These are phyloP conservation scores for Bostrychus sinensis DNA, from an alignment of 2,113 vertebrate genomes.

Conservation along the genomic window DNA sequence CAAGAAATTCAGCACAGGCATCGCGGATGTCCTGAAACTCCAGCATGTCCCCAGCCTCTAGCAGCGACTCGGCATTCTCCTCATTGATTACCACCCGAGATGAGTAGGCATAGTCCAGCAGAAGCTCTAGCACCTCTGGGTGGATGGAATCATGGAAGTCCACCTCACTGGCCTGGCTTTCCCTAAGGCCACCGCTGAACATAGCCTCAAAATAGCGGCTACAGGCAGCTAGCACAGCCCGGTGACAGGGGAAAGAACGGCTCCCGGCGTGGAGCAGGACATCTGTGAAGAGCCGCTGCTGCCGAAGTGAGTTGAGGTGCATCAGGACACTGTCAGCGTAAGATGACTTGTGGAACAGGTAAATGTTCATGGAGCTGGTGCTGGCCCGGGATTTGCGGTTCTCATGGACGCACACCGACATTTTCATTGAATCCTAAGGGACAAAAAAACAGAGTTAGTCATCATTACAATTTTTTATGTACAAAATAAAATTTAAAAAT, in stretches of 20 bases:
- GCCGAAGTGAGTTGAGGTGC: constrained; percentile 84
- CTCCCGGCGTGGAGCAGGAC: constrained; percentile 82
- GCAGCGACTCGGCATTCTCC: constrained; percentile 84
- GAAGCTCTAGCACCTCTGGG: constrained; percentile 85
- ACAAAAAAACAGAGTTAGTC: constrained; percentile 4
- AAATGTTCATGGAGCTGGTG: constrained; percentile 82
- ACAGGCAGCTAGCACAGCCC: constrained; percentile 84
- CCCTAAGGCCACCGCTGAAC: constrained; percentile 84
- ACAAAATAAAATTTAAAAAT: background rate
- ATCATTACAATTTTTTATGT: background rate
- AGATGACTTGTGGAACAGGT: constrained; percentile 83
- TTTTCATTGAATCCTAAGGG: constrained; percentile 85
- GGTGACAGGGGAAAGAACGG: constrained; percentile 84
- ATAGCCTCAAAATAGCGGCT: constrained; percentile 88
- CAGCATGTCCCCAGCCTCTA: constrained; percentile 87
- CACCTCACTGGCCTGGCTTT: constrained; percentile 84
- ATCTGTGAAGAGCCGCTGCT: constrained; percentile 84
- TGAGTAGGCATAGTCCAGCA: constrained; percentile 86
- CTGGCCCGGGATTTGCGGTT: constrained; percentile 86
- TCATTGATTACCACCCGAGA: constrained; percentile 86
- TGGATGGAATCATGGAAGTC: constrained; percentile 85
- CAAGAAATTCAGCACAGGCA: constrained; percentile 85
- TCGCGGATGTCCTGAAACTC: constrained; percentile 88
- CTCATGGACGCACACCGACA: constrained; percentile 87
- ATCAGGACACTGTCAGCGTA: constrained; percentile 83